These are phyloP conservation scores for Drosophila sucinea DNA, from an alignment of 1,140 invertebrate species.

Conservation along the genomic window DNA sequence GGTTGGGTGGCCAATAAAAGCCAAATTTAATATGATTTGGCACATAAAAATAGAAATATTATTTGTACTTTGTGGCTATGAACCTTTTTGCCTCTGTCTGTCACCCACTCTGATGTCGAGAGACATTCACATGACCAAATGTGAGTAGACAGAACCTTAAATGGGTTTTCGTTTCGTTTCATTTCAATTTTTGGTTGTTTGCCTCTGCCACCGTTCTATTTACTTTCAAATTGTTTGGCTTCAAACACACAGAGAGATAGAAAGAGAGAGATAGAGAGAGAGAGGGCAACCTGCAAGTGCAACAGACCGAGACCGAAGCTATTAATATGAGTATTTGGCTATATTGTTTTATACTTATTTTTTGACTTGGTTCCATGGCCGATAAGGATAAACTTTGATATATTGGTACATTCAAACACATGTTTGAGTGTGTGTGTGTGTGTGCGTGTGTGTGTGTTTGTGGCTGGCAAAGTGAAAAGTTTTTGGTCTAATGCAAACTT, in stretches of 20 bases:
- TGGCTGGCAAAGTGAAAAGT: neutral
- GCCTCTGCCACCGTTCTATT: conserved; percentile 29
- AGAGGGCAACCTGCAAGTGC: conserved; percentile 62
- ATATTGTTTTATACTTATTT: conserved; percentile 29
- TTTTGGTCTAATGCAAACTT: conserved; percentile 17
- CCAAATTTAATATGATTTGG: conserved; percentile 76
- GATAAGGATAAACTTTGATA: conserved; percentile 66
- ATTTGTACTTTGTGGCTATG: conserved; percentile 58
- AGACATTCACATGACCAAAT: conserved; percentile 42
- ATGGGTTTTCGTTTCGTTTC: conserved; percentile 51
- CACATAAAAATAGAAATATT: conserved; percentile 80
- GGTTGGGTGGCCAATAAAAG: conserved; percentile 57
- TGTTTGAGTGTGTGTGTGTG: too few species aligned
- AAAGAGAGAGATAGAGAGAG: too few species aligned
- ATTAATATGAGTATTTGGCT: conserved; percentile 54
- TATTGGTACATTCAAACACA: conserved; percentile 21
- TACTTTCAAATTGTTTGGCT: conserved; percentile 42
- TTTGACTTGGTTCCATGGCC: conserved; percentile 37
- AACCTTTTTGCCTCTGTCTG: conserved; percentile 36
- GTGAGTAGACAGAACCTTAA: conserved; percentile 42
- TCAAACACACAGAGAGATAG: neutral
- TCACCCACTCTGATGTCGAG: conserved; percentile 36
- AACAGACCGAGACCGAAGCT: conserved; percentile 64
- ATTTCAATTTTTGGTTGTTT: conserved; percentile 11
- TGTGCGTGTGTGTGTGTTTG: neutral